phyloP scores from a whole-genome alignment of 2,113 vertebrate genomes.

The Callospermophilus lateralis region DNA sequence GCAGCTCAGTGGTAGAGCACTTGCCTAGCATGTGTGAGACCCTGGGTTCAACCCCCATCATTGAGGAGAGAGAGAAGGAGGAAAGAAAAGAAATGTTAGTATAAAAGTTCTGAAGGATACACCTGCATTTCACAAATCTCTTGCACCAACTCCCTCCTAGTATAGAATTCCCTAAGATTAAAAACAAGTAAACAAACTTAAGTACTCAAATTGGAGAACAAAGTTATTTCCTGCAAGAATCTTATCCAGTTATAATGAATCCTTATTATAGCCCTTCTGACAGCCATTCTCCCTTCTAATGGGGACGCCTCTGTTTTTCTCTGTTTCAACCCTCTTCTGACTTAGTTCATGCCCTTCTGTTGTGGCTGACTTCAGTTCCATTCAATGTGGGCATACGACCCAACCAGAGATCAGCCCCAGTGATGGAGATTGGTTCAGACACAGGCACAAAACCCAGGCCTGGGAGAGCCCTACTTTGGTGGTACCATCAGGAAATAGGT shows the following conservation, averaged over 20 bases:
- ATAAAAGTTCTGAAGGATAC: background rate
- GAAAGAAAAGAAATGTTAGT: background rate
- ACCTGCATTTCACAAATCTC: background rate
- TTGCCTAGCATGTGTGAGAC: too few relatives aligned
- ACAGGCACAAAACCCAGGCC: background rate
- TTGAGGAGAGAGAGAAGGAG: background rate
- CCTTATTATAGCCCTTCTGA: background rate
- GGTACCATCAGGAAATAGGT: background rate
- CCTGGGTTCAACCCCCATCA: background rate
- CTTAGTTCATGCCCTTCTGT: background rate
- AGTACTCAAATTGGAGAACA: background rate
- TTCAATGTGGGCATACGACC: background rate
- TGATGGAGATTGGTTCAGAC: background rate
- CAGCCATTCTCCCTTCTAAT: background rate
- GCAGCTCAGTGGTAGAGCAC: too few relatives aligned
- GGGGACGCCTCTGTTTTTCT: background rate
- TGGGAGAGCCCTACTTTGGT: background rate
- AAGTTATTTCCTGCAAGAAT: background rate
- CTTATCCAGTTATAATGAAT: background rate
- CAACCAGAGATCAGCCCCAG: background rate
- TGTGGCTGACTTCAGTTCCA: background rate
- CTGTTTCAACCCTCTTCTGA: background rate
- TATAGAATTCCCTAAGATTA: background rate
- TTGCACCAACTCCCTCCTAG: background rate
- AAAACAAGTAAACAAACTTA: background rate